Evolutionary conservation across 37 sponge, comb jelly and placozoan genomes (phyloP), one percentile per base, ranked within the genome.

Genomic region (Halisarca cf. caerulea): DNA sequence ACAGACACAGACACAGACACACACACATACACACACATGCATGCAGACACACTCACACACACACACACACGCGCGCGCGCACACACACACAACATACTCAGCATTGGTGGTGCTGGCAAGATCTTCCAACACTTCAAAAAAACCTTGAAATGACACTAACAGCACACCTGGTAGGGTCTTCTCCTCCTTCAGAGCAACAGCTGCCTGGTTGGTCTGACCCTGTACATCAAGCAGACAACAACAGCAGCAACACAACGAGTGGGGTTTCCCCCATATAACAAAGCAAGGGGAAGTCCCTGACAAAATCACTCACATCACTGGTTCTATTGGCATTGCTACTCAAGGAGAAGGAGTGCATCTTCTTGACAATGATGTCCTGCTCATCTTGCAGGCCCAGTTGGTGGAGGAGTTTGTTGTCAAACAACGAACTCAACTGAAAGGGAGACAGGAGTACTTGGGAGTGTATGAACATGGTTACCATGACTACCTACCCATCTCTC

Each of bases 351-450:
- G 77, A 74, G 11, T 28, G 69, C 15, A 74, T 15, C 7, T 74
- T 88, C 61, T 90, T 93, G 8, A 88, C 86, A 79, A 88, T 88
- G 27, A 95, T 35, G 17, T 45, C 17, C 36, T 89, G 89, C 1
- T 78, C 86, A 59, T 95, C 93, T 24, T 39, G 74, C 34, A 95
- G 88, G 2, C 83, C 86, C 42, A 95, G 60, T 79, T 95, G 96
- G 68, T 85, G 88, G 28, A 95, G 47, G 39, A 95, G 80, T 84
- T 86, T 90, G 77, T 93, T 90, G 69, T 88, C 85, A 21, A 87
- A 66, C 18, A 66, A 33, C 1, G 45, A 32, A 30, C 77, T 78
- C 40, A 95, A 66, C 91, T 91, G 54, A 24, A 60, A 61, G 2
- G 44, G 1, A 25, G 42, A 71, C 7, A 32, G 39, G 11, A 15